Percentiles rank a stretch among this genome's conserved stretches.
Conservation (phyloP, 2,113 vertebrate species). For the Aythya baeri region DNA sequence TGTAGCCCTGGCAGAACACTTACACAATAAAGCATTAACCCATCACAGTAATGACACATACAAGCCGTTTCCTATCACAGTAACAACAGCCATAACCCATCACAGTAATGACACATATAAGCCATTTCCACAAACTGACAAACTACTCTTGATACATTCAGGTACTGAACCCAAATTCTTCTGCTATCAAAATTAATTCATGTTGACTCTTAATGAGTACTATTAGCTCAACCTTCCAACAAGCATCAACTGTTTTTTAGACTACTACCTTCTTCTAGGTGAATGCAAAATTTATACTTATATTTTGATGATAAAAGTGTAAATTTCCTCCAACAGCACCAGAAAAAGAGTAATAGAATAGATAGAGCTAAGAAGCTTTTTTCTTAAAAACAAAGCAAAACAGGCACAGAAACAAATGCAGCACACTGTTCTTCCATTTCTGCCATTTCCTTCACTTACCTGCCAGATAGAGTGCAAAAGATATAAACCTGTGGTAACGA, state of each 20-base stretch:
- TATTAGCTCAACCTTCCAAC: background rate
- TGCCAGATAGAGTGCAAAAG: slow-evolving; percentile 94
- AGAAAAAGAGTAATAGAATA: background rate
- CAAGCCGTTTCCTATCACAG: background rate
- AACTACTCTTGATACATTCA: background rate
- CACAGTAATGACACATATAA: background rate
- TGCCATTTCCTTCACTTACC: slow-evolving; percentile 77
- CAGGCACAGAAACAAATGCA: background rate
- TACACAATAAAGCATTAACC: background rate
- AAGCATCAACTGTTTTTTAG: background rate
- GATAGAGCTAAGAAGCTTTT: background rate
- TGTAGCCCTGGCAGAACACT: background rate
- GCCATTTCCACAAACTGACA: background rate
- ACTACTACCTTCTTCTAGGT: background rate
- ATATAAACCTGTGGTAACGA: slow-evolving; percentile 98
- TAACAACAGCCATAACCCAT: background rate
- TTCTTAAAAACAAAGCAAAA: background rate
- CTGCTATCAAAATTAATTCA: background rate
- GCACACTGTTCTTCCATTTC: background rate
- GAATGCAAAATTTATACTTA: background rate
- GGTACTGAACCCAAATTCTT: background rate
- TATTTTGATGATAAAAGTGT: background rate
- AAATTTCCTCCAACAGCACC: background rate
- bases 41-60: background rate
- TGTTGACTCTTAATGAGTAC: background rate